Conservation (phyloP, 1,140 invertebrate species). For the Drosophila pectinifera region DNA sequence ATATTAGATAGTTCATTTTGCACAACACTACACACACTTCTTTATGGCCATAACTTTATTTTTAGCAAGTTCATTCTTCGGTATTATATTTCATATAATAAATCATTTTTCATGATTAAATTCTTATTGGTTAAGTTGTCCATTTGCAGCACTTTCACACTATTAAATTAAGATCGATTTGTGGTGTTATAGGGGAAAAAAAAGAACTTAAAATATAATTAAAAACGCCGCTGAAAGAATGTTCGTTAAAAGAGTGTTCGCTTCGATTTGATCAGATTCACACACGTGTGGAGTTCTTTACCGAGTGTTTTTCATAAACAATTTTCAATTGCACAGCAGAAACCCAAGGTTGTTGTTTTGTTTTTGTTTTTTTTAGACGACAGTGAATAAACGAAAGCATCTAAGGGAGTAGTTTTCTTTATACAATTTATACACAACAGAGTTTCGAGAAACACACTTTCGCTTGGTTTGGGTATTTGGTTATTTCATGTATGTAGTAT, state of each 20-base stretch:
- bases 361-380: conserved; percentile 1
- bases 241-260: conserved; percentile 71
- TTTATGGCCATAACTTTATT: conserved; percentile 11
- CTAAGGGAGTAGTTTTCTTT: conserved; percentile 22
- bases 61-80: conserved; percentile 12
- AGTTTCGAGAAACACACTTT: conserved; percentile 46
- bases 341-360: conserved; percentile 27
- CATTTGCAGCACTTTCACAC: conserved; percentile 46
- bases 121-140: conserved; percentile 16
- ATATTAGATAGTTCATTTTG: conserved; percentile 38
- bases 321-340: conserved; percentile 65
- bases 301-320: conserved; percentile 74
- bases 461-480: conserved; percentile 19
- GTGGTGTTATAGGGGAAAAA: conserved; percentile 25
- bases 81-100: conserved; percentile 7
- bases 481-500: conserved; percentile 44
- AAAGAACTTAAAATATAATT: conserved; percentile 47
- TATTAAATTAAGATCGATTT: neutral
- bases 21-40: conserved; percentile 53
- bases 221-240: conserved; percentile 57
- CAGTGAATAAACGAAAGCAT: conserved; percentile 24
- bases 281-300: conserved; percentile 49
- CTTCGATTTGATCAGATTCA: conserved; percentile 40
- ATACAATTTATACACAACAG: conserved; percentile 62
- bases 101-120: neutral